Evolutionary conservation across 2,797 vertebrate genomes (phyloP).

Genomic region (Morelia viridis): DNA sequence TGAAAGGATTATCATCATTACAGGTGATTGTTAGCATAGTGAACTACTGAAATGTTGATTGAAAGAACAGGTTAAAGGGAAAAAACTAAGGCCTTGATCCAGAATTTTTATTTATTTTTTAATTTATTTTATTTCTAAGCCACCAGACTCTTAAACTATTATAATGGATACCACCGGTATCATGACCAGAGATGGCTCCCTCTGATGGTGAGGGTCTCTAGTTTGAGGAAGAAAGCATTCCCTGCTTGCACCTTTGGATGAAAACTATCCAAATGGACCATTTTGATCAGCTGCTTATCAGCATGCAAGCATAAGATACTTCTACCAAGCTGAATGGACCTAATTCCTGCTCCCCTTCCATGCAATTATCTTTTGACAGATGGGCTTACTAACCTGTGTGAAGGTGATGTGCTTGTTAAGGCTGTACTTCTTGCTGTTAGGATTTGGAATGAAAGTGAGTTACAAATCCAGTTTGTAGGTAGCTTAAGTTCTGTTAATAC

Average conservation of each 20-base stretch:
- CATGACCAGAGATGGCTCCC: neutral
- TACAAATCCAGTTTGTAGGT: neutral
- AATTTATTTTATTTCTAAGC: neutral
- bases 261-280: neutral
- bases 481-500: conserved; percentile 20
- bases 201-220: neutral
- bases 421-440: conserved; percentile 23
- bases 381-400: neutral
- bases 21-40: neutral
- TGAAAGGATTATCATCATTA: rapidly evolving
- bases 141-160: neutral
- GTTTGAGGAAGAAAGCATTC: neutral
- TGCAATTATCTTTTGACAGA: neutral
- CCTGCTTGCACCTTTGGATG: neutral
- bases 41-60: neutral
- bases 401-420: neutral
- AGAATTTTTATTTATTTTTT: neutral
- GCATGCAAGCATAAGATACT: neutral
- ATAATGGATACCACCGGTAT: neutral
- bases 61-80: neutral
- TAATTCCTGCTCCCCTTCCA: neutral
- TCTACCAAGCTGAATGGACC: neutral
- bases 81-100: neutral
- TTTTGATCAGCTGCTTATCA: neutral
- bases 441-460: conserved; percentile 28